Conservation (phyloP, 2,113 vertebrate genomes). For the Corapipo altera region DNA sequence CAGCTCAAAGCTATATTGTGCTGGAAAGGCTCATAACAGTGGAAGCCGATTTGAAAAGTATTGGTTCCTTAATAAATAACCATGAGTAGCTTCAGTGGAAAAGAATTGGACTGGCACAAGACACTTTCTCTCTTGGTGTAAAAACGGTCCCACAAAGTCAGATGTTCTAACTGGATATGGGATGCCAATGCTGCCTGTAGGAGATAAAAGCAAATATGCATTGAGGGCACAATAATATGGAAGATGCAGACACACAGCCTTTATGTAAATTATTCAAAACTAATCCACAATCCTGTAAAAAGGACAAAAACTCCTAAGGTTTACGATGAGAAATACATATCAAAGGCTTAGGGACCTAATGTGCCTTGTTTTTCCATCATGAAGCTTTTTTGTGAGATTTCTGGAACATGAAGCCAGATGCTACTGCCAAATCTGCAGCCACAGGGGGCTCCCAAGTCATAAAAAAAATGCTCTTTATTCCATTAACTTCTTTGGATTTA, state of each 20-base stretch:
- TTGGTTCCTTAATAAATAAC: neutral
- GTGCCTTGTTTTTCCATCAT: neutral
- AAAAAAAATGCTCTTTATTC: neutral
- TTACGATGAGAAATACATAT: neutral
- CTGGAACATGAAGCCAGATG: neutral
- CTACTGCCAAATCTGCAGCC: conserved; percentile 25
- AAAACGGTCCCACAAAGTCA: neutral
- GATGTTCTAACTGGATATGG: neutral
- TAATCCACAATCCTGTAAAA: neutral
- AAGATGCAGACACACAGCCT: neutral
- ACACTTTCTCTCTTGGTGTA: neutral
- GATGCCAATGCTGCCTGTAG: neutral
- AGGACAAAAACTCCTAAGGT: neutral
- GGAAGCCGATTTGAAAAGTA: neutral
- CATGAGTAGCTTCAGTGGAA: neutral
- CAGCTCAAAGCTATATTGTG: neutral
- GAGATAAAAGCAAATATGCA: neutral
- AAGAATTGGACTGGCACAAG: neutral
- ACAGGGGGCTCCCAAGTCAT: neutral
- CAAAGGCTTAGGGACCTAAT: neutral
- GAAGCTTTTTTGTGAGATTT: neutral
- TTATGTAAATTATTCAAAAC: neutral
- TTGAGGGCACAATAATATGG: neutral
- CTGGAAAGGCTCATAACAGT: neutral
- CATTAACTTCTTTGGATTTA: conserved; percentile 5